phyloP scores from a whole-genome alignment of 2,797 vertebrate species.

The Microcaecilia unicolor region DNA sequence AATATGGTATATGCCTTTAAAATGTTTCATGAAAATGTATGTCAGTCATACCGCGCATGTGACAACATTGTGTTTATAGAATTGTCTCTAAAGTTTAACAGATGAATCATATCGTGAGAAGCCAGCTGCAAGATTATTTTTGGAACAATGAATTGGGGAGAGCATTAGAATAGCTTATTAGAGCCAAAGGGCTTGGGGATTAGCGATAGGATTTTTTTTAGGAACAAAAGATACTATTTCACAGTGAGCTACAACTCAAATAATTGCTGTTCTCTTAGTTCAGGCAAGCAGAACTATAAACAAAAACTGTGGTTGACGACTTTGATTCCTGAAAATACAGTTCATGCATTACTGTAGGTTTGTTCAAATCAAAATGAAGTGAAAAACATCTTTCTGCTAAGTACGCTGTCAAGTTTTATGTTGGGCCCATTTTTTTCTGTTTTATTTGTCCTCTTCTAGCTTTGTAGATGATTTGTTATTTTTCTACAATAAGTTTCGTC shows the following conservation, averaged over 20 bases:
- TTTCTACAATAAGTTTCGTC: no score
- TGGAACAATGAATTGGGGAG: slow-evolving; percentile 30
- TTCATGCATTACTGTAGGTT: no score
- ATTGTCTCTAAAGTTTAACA: slow-evolving; percentile 19
- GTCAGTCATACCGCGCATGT: slow-evolving; percentile 14
- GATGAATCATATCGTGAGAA: slow-evolving; percentile 28
- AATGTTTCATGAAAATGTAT: background rate
- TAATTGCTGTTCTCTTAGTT: background rate
- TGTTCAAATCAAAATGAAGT: no score
- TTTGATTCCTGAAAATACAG: no score
- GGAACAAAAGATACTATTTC: slow-evolving; percentile 20
- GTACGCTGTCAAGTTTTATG: no score
- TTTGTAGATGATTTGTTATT: no score
- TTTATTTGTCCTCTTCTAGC: no score
- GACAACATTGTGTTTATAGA: slow-evolving; percentile 1
- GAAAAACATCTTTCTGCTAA: no score
- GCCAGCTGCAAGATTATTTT: slow-evolving; percentile 46
- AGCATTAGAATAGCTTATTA: slow-evolving; percentile 31
- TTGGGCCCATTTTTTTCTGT: no score
- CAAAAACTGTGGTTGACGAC: no score
- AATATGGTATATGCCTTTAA: background rate
- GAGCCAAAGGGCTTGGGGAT: slow-evolving; percentile 17
- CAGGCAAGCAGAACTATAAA: no score
- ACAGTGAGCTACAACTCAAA: slow-evolving; percentile 15
- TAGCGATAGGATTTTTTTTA: slow-evolving; percentile 28